These are phyloP conservation scores for Allolobophora icterica DNA, from an alignment of 2,888 invertebrate species.

Conservation along the genomic window DNA sequence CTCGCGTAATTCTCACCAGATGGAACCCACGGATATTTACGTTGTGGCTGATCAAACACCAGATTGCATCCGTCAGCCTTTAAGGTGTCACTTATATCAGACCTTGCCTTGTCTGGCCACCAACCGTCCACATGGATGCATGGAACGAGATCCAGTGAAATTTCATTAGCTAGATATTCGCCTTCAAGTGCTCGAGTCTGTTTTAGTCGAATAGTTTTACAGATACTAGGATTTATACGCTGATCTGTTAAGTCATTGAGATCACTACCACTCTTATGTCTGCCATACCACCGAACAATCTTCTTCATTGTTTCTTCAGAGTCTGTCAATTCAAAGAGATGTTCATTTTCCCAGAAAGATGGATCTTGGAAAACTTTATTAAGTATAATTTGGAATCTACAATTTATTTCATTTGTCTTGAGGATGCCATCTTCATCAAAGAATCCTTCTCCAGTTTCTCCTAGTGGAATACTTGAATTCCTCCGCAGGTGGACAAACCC, in stretches of 20 bases:
- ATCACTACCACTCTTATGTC: too few species aligned
- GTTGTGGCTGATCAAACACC: neutral
- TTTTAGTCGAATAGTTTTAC: too few species aligned
- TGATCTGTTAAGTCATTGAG: too few species aligned
- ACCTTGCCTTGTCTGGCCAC: neutral
- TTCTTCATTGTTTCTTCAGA: too few species aligned
- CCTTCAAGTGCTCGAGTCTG: too few species aligned
- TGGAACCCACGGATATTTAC: constrained; percentile 2
- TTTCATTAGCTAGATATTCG: neutral
- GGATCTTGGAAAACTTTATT: neutral
- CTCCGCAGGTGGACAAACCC: neutral
- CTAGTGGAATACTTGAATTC: neutral
- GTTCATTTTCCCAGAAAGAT: neutral
- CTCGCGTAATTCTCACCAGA: neutral
- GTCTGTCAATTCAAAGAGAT: neutral
- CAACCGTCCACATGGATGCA: neutral
- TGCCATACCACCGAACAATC: too few species aligned
- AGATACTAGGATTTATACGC: too few species aligned
- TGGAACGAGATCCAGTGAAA: neutral
- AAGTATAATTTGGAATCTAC: neutral
- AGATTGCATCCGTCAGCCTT: constrained; percentile 14
- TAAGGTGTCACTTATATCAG: neutral
- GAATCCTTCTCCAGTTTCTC: neutral
- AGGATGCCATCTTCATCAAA: neutral
- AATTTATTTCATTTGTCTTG: neutral